These are phyloP conservation scores for Bubalus kerabau DNA, from an alignment of 2,113 vertebrate species.

Conservation along the genomic window DNA sequence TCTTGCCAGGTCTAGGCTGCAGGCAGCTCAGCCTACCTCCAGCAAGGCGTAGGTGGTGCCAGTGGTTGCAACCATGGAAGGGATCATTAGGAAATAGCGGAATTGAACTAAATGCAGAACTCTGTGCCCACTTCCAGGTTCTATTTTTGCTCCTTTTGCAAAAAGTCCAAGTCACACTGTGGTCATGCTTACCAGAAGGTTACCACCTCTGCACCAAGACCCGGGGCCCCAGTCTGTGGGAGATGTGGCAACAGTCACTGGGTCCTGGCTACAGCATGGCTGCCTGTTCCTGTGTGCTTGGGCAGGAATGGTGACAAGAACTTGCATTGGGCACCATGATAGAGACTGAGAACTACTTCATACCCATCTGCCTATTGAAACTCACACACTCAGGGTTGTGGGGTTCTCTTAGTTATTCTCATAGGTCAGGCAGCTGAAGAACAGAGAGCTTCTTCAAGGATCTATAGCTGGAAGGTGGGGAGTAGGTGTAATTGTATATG, in stretches of 20 bases:
- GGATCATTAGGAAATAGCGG: neutral
- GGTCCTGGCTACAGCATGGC: neutral
- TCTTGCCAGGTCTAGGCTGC: neutral
- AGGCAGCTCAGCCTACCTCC: neutral
- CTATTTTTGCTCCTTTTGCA: neutral
- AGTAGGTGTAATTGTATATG: neutral
- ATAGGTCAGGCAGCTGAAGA: neutral
- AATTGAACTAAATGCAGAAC: neutral
- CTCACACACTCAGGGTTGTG: fast-evolving
- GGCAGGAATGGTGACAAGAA: neutral
- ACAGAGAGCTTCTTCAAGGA: neutral
- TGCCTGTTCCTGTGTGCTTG: neutral
- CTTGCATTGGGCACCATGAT: fast-evolving
- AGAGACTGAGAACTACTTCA: neutral
- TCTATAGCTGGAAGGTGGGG: neutral
- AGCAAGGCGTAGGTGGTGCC: neutral
- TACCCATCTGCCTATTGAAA: neutral
- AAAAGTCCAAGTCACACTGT: neutral
- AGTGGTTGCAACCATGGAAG: fast-evolving
- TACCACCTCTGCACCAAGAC: neutral
- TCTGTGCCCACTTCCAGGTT: neutral
- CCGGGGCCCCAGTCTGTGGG: neutral
- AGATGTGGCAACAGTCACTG: neutral
- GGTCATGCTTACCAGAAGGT: neutral
- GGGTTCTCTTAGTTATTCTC: neutral